These are phyloP conservation scores for Acrocyrtus sp. DNA, from an alignment of 2,888 invertebrate species.

Conservation along the genomic window DNA sequence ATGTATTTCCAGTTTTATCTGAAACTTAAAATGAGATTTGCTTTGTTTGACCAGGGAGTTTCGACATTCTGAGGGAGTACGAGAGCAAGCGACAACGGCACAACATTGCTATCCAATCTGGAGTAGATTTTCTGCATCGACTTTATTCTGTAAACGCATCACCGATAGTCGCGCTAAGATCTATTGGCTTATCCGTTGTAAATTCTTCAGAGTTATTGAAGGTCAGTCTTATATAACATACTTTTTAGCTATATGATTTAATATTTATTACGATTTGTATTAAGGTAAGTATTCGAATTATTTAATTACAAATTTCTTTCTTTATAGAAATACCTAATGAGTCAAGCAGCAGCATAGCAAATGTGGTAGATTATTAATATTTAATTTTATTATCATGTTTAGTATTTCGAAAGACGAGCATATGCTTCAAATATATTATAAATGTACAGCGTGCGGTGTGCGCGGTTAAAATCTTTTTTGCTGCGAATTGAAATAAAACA, in stretches of 20 bases:
- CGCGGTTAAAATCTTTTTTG: too few relatives aligned
- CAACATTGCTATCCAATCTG: constrained; percentile 88
- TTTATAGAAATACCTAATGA: constrained; percentile 58
- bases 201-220: constrained; percentile 81
- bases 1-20: too few relatives aligned
- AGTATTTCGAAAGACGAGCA: too few relatives aligned
- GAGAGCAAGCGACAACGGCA: constrained; percentile 85
- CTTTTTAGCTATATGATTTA: background rate
- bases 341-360: constrained; percentile 60
- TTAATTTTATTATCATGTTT: too few relatives aligned
- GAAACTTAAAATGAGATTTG: constrained; percentile 1
- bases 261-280: background rate
- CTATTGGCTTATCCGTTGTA: constrained; percentile 83
- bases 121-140: constrained; percentile 86
- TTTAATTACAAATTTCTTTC: constrained; percentile 5
- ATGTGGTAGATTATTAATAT: too few relatives aligned
- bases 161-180: constrained; percentile 82
- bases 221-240: constrained; percentile 68
- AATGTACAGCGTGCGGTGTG: too few relatives aligned
- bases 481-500: too few relatives aligned
- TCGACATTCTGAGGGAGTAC: constrained; percentile 79
- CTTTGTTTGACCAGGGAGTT: constrained; percentile 71
- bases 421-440: too few relatives aligned
- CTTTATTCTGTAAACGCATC: constrained; percentile 76
- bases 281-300: background rate